A percentile compares a stretch with the other conserved stretches of the same genome.
Conservation (phyloP, 2,888 invertebrate genomes). For the Parochlus steinenii region DNA sequence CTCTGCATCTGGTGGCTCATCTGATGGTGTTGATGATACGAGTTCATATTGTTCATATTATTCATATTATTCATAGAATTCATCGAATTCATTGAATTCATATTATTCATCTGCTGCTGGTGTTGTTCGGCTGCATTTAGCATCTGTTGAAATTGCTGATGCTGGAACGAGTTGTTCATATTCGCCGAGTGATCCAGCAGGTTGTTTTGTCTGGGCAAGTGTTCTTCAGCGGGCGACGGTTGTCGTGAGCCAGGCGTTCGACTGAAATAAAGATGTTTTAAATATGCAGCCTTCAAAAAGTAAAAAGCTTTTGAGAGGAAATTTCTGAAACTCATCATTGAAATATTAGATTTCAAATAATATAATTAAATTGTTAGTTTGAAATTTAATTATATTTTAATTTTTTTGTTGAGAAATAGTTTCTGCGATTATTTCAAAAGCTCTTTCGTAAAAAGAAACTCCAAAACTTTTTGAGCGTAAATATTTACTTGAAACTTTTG, state of each 20-base stretch:
- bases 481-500: slow-evolving; percentile 75
- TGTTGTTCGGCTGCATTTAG: slow-evolving; percentile 7
- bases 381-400: background rate
- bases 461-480: background rate
- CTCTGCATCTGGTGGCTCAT: slow-evolving; percentile 4
- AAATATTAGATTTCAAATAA: background rate
- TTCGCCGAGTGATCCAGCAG: slow-evolving; percentile 7
- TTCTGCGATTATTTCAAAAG: background rate
- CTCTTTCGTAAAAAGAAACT: background rate
- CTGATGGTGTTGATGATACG: no score
- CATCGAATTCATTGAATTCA: background rate
- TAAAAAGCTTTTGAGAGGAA: background rate
- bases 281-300: slow-evolving; percentile 4
- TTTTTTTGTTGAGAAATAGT: background rate
- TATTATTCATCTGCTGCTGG: slow-evolving; percentile 12
- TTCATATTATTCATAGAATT: slow-evolving; percentile 25
- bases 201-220: slow-evolving; percentile 27
- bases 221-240: slow-evolving; percentile 79
- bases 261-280: slow-evolving; percentile 33
- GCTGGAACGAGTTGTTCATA: slow-evolving; percentile 3
- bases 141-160: slow-evolving; percentile 10
- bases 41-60: slow-evolving; percentile 26
- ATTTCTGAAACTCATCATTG: no score
- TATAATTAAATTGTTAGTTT: background rate
- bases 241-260: slow-evolving; percentile 82